These are phyloP conservation scores for Caenorhabditis sp. DNA, from an alignment of 2,888 invertebrate genomes.

Conservation along the genomic window DNA sequence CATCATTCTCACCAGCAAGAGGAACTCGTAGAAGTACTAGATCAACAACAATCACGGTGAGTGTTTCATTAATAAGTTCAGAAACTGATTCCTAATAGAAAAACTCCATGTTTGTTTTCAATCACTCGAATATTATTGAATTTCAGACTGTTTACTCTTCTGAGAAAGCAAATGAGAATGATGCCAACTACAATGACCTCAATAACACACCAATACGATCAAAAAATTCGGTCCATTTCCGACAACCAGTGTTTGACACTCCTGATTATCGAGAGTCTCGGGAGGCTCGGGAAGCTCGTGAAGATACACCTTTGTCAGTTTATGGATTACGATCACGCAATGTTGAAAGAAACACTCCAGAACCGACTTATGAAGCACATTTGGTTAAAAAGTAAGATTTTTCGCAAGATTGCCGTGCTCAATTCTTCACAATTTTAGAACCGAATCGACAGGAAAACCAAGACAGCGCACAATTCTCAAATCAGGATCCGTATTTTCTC, in stretches of 20 bases:
- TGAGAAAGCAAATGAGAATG: not conserved
- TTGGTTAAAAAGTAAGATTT: not conserved
- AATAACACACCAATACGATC: not conserved
- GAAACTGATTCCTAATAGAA: too few relatives aligned
- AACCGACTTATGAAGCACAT: constrained; percentile 23
- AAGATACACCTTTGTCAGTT: constrained; percentile 18
- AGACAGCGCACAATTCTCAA: not conserved
- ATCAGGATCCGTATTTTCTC: not conserved
- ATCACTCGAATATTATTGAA: too few relatives aligned
- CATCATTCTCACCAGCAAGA: constrained; percentile 24
- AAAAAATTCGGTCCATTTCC: not conserved
- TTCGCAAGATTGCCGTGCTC: not conserved
- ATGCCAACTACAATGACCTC: not conserved
- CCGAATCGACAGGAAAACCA: not conserved
- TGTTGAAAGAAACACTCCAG: constrained; percentile 20
- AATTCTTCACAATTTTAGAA: constrained; percentile 1
- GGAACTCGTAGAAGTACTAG: not conserved
- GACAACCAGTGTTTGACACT: not conserved
- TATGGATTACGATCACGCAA: constrained; percentile 22
- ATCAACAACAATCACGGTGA: constrained; percentile 3
- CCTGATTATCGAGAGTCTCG: not conserved
- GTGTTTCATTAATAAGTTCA: not conserved
- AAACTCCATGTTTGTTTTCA: too few relatives aligned
- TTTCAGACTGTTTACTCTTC: not conserved
- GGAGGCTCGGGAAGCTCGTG: not conserved